These are phyloP conservation scores for Ectobius pallidus DNA, from an alignment of 2,888 invertebrate species.

Conservation along the genomic window DNA sequence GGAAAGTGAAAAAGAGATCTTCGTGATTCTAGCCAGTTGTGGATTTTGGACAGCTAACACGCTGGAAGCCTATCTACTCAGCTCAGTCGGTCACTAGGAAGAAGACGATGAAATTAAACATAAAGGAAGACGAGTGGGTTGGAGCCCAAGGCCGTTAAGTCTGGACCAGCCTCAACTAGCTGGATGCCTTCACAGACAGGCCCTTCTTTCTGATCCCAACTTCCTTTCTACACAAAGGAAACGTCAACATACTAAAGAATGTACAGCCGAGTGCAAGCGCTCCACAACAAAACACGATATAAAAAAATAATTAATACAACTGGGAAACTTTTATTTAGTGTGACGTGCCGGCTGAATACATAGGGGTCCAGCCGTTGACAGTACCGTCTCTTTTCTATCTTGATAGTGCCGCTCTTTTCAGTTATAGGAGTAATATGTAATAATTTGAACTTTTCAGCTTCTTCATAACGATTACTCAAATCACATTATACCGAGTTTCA, in stretches of 20 bases:
- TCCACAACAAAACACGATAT: neutral
- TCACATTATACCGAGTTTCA: too few relatives aligned
- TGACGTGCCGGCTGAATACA: too few relatives aligned
- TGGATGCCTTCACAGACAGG: neutral
- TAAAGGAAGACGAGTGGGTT: neutral
- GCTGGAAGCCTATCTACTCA: neutral
- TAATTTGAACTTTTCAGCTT: too few relatives aligned
- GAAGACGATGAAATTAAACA: neutral
- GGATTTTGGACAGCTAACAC: neutral
- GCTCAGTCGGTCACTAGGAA: constrained; percentile 16
- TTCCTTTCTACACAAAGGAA: neutral
- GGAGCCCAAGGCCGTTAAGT: constrained; percentile 15
- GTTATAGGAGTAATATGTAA: too few relatives aligned
- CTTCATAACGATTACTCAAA: too few relatives aligned
- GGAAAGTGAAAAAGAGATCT: neutral
- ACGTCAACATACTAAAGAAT: neutral
- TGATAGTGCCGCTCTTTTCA: too few relatives aligned
- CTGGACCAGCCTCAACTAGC: constrained; percentile 15
- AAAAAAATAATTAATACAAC: too few relatives aligned
- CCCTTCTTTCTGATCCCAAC: neutral
- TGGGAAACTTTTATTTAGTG: too few relatives aligned
- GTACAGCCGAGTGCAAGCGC: constrained; percentile 2
- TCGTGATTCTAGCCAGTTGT: neutral
- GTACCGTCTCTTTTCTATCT: too few relatives aligned
- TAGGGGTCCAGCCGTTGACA: too few relatives aligned